Evolutionary conservation across 1,140 invertebrate genomes (phyloP), one percentile per base, ranked within the genome.

Genomic region (Lepidotrigona ventralis): DNA sequence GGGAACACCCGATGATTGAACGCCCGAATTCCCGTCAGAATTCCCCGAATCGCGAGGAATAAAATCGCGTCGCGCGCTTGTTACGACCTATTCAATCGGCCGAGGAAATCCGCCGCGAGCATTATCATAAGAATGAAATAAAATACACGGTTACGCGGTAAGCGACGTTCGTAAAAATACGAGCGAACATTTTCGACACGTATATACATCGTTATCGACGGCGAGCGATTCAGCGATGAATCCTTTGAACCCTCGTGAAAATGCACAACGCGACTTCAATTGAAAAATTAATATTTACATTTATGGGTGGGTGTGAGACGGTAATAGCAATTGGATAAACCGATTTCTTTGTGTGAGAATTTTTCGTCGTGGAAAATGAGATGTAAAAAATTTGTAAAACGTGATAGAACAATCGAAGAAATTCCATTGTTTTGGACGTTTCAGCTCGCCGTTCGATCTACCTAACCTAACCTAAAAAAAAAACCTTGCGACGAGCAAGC

Each of bases 101-200:
- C 46, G 46, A 60, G 54, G 33, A 80, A 64, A 80, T 63, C 73
- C 23, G 21, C 39, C 54, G 29, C 19, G 26, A 3, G 56, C 26
- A 75, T 81, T 81, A 81, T 81, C 79, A 46, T 75, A 68, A 54
- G 71, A 68, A 75, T 75, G 23, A 54, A 56, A 75, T 74, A 46
- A 75, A 81, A 68, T 81, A 60, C 39, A 63, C 33, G 26, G 26
- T 33, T 46, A 17, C 29, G 60, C 0, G 8, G 39, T 29, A 33
- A 74, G 73, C 14, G 23, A 66, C 60, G 17, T 29, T 14, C 15
- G 14, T 9, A 29, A 46, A 66, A 75, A 68, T 68, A 17, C 15
- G 8, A 29, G 51, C 23, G 19, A 53, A 39, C 54, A 46, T 46
- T 68, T 69, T 69, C n/a, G 12, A 33, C 58, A n/a, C 58, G 58